Base-by-base conservation (phyloP, 2,888 invertebrate genomes). In the Zaprionus obscuricornis region DNA sequence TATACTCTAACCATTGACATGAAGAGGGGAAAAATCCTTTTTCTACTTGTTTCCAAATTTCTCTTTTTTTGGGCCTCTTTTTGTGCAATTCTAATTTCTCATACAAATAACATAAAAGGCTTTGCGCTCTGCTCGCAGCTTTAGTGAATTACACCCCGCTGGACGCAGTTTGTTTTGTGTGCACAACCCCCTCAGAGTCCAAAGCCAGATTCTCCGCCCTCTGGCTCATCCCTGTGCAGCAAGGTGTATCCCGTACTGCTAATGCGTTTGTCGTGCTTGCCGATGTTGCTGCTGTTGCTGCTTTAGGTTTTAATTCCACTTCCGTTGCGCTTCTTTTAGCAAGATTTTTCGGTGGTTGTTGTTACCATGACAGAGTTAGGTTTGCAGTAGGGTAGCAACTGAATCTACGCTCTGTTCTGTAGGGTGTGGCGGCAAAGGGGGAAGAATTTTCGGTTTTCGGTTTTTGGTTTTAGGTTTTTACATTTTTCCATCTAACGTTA, bases 1-100 rank as follows among this genome's bases (percentile, higher is more conserved):
- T n/a, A n/a, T n/a, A n/a, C n/a, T n/a, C n/a, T n/a, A n/a, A n/a
- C n/a, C n/a, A n/a, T n/a, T n/a, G n/a, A n/a, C n/a, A n/a, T n/a
- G n/a, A n/a, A n/a, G n/a, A n/a, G n/a, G n/a, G n/a, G 81, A 66
- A 71, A 63, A 74, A 85, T 74, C 69, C 74, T 76, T 75, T 78
- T 63, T 43, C n/a, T n/a, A n/a, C n/a, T n/a, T n/a, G 26, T 18
- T 22, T 13, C 2, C 13, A 13, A 18, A 6, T 3, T 3, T 16
- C 27, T 42, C 8, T 26, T n/a, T n/a, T n/a, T n/a, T n/a, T n/a
- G n/a, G n/a, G 47, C 40, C 45, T 57, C 4, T 43, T 58, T 51
- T 74, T 71, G 67, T 71, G 60, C 54, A 62, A 49, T 82, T 60
- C 72, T 69, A 71, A 77, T 79, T 84, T 79, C 40, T 55, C 68